A percentile compares a stretch with the other conserved stretches of the same genome.
Evolutionary conservation across 53 echinoderm and acorn worm species (phyloP).

Genomic region (Luidia sarsii): DNA sequence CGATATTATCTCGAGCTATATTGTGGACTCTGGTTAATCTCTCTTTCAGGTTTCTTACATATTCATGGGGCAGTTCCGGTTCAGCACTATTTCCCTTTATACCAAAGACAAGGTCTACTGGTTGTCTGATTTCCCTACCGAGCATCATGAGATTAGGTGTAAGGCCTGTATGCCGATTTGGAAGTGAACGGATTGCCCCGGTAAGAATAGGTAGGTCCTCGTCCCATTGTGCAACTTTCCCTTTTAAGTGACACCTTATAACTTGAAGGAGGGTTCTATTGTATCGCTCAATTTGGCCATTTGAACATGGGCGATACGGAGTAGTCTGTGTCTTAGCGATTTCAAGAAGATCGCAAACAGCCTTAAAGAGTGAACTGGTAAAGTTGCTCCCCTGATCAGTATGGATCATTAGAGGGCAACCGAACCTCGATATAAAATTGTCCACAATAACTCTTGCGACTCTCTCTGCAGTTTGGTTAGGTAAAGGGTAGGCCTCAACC

Average conservation of each 20-base stretch:
- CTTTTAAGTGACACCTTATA: constrained; percentile 48
- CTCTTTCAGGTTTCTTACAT: neutral
- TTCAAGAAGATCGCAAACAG: constrained; percentile 54
- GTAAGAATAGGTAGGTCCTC: constrained; percentile 10
- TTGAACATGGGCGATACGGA: constrained; percentile 65
- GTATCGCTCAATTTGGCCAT: constrained; percentile 71
- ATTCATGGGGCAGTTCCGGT: constrained; percentile 1
- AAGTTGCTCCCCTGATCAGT: constrained; percentile 71
- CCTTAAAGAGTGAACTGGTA: constrained; percentile 50
- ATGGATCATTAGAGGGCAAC: constrained; percentile 57
- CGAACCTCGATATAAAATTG: constrained; percentile 65
- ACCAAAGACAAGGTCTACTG: neutral
- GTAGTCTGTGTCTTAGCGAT: constrained; percentile 57
- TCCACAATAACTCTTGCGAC: constrained; percentile 50
- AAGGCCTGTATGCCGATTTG: constrained; percentile 8
- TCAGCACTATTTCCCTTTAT: neutral
- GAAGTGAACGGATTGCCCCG: neutral
- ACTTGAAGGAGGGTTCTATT: constrained; percentile 60
- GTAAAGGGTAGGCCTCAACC: constrained; percentile 61
- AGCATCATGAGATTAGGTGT: constrained; percentile 19
- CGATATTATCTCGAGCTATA: constrained; percentile 9
- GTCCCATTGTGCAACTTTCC: constrained; percentile 13
- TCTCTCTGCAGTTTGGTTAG: constrained; percentile 40
- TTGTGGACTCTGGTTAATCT: constrained; percentile 10
- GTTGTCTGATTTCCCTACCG: neutral